Conservation (phyloP, 2,888 invertebrate species). For the Dryocosmus kuriphilus region DNA sequence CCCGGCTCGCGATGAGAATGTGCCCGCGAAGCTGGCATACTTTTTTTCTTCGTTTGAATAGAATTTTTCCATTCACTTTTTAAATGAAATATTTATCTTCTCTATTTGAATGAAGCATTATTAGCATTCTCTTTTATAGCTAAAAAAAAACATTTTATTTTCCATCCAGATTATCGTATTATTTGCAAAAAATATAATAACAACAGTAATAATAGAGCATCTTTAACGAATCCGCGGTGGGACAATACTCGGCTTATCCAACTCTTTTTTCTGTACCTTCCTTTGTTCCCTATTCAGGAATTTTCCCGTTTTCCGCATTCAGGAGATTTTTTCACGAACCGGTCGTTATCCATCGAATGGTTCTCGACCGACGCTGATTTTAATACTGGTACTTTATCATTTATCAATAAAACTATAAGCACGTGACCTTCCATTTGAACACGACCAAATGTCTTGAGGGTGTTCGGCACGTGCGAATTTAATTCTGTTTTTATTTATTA, state of each 20-base stretch:
- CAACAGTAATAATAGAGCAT: conserved; percentile 1
- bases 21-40: too few relatives aligned
- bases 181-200: not conserved
- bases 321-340: conserved; percentile 19
- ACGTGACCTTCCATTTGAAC: conserved; percentile 13
- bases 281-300: conserved; percentile 16
- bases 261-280: not conserved
- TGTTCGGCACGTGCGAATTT: conserved; percentile 35
- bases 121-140: not conserved
- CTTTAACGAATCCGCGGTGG: not conserved
- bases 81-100: not conserved
- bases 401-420: conserved; percentile 35
- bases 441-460: conserved; percentile 1
- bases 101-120: not conserved
- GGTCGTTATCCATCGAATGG: conserved; percentile 33
- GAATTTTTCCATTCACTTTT: not conserved
- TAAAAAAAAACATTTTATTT: conserved; percentile 12
- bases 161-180: not conserved
- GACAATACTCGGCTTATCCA: not conserved
- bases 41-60: too few relatives aligned
- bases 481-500: conserved; percentile 21
- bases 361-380: conserved; percentile 20
- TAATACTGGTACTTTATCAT: conserved; percentile 30
- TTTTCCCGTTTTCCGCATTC: conserved; percentile 29
- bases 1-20: too few relatives aligned